A percentile compares a stretch with the other conserved stretches of the same genome.
These are phyloP conservation scores for Ceyx melanurus DNA, from an alignment of 2,113 vertebrate species.

Conservation along the genomic window DNA sequence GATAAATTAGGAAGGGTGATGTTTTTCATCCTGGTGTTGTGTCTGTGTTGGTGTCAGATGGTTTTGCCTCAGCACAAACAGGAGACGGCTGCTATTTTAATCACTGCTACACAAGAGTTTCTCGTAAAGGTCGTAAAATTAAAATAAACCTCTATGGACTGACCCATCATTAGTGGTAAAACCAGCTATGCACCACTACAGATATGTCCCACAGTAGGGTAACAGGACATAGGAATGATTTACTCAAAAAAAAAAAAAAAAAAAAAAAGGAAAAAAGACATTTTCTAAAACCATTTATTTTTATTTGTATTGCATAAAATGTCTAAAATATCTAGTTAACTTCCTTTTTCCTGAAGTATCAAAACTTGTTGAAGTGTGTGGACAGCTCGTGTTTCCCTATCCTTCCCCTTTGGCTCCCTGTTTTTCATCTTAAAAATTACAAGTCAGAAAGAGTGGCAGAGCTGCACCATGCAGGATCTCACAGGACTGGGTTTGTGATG, in stretches of 20 bases:
- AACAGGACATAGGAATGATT: neutral
- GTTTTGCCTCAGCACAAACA: neutral
- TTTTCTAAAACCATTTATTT: neutral
- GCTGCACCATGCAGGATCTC: neutral
- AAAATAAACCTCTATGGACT: slow-evolving; percentile 41
- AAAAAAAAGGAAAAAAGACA: too few relatives aligned
- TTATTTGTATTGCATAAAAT: neutral
- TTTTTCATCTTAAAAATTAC: neutral
- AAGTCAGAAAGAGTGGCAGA: neutral
- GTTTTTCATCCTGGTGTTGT: neutral
- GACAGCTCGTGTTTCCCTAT: neutral
- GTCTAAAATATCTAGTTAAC: neutral
- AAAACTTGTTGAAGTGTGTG: neutral
- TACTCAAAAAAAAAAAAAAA: neutral
- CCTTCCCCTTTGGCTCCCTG: neutral
- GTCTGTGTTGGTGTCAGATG: neutral
- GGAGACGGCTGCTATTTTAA: slow-evolving; percentile 52
- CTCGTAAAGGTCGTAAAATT: slow-evolving; percentile 49
- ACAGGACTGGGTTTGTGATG: neutral
- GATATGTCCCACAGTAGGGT: neutral
- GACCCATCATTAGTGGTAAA: slow-evolving; percentile 60
- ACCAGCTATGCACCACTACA: neutral
- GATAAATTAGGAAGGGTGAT: neutral
- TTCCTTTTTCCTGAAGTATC: neutral
- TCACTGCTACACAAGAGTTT: slow-evolving; percentile 13